These are phyloP conservation scores for Acleris literana DNA, from an alignment of 2,888 invertebrate species.

Conservation along the genomic window DNA sequence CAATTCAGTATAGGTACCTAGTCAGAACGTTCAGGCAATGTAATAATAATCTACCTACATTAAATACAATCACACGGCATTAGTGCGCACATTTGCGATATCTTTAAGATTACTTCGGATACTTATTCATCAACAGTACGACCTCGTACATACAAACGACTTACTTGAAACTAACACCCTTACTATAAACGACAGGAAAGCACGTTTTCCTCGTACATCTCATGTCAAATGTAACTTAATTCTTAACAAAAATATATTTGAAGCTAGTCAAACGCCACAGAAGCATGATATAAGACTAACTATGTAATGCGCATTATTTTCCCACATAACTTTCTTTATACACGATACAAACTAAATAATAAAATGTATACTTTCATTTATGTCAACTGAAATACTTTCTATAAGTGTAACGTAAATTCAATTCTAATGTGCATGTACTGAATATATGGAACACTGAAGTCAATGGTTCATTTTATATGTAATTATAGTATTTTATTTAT, in stretches of 20 bases:
- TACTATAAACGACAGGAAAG: conserved; percentile 52
- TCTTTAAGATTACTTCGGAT: conserved; percentile 25
- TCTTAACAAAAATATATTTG: conserved; percentile 60
- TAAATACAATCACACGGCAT: conserved; percentile 34
- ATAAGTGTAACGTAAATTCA: conserved; percentile 33
- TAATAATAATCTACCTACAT: conserved; percentile 55
- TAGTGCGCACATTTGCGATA: conserved; percentile 24
- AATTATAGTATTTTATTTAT: conserved; percentile 50
- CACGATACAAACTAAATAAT: conserved; percentile 67
- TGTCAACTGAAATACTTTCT: conserved; percentile 42
- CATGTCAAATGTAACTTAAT: conserved; percentile 62
- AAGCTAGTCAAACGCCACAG: conserved; percentile 77
- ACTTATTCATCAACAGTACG: conserved; percentile 17
- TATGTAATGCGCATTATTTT: conserved; percentile 82
- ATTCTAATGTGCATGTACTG: conserved; percentile 31
- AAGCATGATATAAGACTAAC: conserved; percentile 77
- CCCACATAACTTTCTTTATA: conserved; percentile 71
- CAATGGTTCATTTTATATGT: conserved; percentile 37
- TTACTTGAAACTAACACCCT: conserved; percentile 39
- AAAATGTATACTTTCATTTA: conserved; percentile 43
- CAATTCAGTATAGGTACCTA: conserved; percentile 69
- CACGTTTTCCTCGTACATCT: conserved; percentile 48
- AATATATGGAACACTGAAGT: conserved; percentile 17
- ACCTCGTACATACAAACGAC: conserved; percentile 24
- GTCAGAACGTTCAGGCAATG: conserved; percentile 64